Base-by-base conservation (phyloP, 1,140 invertebrate genomes). In the Caenorhabditis briggsae region DNA sequence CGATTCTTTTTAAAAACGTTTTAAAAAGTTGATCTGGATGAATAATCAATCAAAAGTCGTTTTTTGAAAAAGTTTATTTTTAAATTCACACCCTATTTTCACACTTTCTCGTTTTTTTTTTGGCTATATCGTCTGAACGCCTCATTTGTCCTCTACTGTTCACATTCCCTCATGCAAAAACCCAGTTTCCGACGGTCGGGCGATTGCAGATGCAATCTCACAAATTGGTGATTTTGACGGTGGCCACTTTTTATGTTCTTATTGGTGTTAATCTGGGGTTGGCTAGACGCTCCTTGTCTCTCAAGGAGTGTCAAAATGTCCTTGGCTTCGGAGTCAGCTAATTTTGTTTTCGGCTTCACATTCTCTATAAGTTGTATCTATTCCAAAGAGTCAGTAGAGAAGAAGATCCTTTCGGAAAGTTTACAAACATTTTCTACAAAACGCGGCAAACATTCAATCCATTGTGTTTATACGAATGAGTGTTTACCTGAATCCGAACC, bases 211-310 rank as follows among this genome's bases (percentile, higher is more conserved):
- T 43, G 64, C 64, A 70, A 46, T 70, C 64, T 70, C 64, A 46
- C 59, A 70, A 70, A 43, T 43, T 70, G 41, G 64, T n/a, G 64
- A 70, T 33, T 70, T 18, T 41, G 64, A 33, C 59, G 23, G 59
- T 25, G 20, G 64, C 64, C 64, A 70, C 64, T 70, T 70, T 70
- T 70, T 70, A 46, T 70, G 64, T 70, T 70, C 41, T 46, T 46
- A n/a, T 70, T 18, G 64, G 64, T 70, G 64, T 70, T 70, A 70
- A 70, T 70, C 64, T 33, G 64, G 59, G 64, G 59, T 61, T 70
- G 64, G 18, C 64, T 70, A 53, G 41, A 16, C 33, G 64, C 12
- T 70, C n/a, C 41, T 46, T 70, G 64, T 70, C 41, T 70, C 33
- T 3, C 64, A 46, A 43, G n/a, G 59, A 11, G 23, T 61, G 59